phyloP scores from a whole-genome alignment of 2,797 vertebrate species.

The Coilia nasus region DNA sequence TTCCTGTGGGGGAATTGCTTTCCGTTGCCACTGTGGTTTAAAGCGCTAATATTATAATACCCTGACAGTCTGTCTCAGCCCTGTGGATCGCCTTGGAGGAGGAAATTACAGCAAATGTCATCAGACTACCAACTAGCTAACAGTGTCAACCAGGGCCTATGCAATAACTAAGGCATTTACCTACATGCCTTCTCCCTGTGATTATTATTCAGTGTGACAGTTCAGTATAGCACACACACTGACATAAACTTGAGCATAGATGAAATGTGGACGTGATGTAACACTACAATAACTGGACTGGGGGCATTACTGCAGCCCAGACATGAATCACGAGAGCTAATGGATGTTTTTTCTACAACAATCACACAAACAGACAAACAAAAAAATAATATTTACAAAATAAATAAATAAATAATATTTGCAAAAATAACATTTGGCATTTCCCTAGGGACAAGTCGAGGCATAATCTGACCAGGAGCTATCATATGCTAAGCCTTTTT shows the following conservation, averaged over 20 bases:
- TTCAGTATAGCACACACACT: background rate
- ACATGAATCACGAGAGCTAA: background rate
- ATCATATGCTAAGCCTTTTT: background rate
- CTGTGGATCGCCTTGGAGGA: background rate
- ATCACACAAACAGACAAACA: background rate
- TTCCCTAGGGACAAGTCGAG: background rate
- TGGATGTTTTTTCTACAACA: background rate
- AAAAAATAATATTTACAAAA: background rate
- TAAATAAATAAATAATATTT: no score
- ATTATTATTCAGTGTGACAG: background rate
- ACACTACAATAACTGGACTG: background rate
- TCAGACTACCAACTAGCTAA: background rate
- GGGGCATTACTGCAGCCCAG: background rate
- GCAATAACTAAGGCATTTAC: background rate
- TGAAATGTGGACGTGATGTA: background rate
- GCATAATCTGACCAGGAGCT: background rate
- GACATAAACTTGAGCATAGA: background rate
- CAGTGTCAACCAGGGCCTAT: background rate
- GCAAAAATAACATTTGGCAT: background rate
- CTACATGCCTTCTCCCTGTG: background rate
- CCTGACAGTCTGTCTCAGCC: background rate
- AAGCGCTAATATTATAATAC: background rate
- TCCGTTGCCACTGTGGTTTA: background rate
- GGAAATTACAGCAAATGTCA: constrained; percentile 16
- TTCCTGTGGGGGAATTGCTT: background rate